Conservation (phyloP, 2,797 vertebrate species). For the Chelmon rostratus region DNA sequence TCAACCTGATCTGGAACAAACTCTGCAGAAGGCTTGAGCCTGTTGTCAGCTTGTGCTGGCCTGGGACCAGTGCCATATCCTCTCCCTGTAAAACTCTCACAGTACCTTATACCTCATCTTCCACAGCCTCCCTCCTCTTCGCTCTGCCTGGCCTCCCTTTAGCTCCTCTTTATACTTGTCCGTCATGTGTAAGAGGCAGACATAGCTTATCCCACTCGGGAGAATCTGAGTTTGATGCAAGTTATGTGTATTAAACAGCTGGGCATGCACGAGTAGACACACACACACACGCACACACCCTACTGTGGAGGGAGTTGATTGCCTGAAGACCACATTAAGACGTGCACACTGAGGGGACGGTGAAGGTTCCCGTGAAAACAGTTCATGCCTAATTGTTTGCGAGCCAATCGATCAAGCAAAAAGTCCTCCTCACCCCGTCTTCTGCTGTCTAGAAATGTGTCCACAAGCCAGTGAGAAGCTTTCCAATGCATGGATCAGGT, state of each 20-base stretch:
- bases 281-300: slow-evolving; percentile 17
- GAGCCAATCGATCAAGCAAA: slow-evolving; percentile 14
- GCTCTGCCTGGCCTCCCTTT: slow-evolving; percentile 32
- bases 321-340: slow-evolving; percentile 19
- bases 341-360: slow-evolving; percentile 30
- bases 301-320: slow-evolving; percentile 11
- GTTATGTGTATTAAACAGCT: slow-evolving; percentile 60
- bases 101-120: slow-evolving; percentile 42
- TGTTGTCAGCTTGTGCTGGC: neutral
- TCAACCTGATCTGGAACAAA: neutral
- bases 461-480: slow-evolving; percentile 36
- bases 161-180: slow-evolving; percentile 2
- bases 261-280: slow-evolving; percentile 72
- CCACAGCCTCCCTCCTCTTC: slow-evolving; percentile 12
- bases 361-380: slow-evolving; percentile 36
- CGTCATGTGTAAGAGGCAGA: slow-evolving; percentile 43
- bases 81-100: slow-evolving; percentile 17
- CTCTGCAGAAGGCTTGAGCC: neutral
- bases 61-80: slow-evolving; percentile 59
- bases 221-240: slow-evolving; percentile 49
- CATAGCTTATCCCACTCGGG: slow-evolving; percentile 27
- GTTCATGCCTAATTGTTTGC: slow-evolving; percentile 10
- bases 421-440: slow-evolving; percentile 26
- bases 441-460: slow-evolving; percentile 18
- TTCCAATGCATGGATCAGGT: slow-evolving; percentile 34